Base-by-base conservation (phyloP, 2,888 invertebrate genomes). In the Terebella lapidaria region DNA sequence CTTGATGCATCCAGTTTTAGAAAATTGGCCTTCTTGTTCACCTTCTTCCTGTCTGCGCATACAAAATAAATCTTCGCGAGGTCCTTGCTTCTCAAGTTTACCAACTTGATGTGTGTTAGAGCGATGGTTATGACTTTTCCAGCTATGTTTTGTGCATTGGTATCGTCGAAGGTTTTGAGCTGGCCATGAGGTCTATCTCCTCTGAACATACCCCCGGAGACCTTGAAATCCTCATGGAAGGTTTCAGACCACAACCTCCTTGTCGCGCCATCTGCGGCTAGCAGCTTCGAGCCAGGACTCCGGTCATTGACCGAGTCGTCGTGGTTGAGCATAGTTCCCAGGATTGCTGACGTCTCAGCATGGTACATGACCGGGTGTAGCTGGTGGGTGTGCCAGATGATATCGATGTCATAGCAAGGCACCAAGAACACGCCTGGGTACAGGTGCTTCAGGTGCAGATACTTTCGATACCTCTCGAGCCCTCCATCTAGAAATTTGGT, bases 351-450 rank as follows among this genome's bases (percentile, higher is more conserved):
- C 24, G 74, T 77, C 58, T 79, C 79, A 30, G 72, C 65, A 52
- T 70, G 68, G 64, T 79, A 79, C n/a, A 58, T 59, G 3, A 66
- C 35, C 22, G 79, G 79, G 57, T 75, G 74, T 53, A 82, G 77
- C 72, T 82, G 81, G 70, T 83, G 83, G 1, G 81, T 72, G 67
- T 83, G 83, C 83, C 83, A 83, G 2, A 81, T 72, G 29, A 83
- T 67, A 65, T 83, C 83, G 60, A 81, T 81, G 66, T 83, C 83
- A 66, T 83, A 83, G 68, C 82, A 82, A 1, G 83, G 83, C 20
- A 82, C 82, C 35, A 83, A 69, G 66, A 82, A 81, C 53, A 76
- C 74, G 30, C 72, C 73, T 3, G 80, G 75, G 67, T 82, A 77
- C 24, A 75, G 76, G 58, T 77, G 74, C 68, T 81, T 83, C 56